Conservation (phyloP, 2,888 invertebrate species). For the Vesta saturnalis region DNA sequence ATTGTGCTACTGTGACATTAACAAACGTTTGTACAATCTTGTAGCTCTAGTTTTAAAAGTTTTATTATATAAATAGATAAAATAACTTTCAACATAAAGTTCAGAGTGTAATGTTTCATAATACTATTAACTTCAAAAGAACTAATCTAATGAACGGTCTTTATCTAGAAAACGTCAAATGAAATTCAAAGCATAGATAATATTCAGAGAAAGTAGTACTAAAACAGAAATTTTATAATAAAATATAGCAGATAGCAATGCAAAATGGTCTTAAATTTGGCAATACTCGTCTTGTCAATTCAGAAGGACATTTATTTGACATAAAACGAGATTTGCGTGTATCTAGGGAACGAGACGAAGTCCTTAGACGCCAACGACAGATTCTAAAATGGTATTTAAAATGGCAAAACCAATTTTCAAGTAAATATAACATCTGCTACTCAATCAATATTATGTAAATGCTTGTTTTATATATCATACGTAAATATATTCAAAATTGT, state of each 20-base stretch:
- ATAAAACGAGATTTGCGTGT: constrained; percentile 26
- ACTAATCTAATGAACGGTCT: not conserved
- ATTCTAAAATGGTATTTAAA: constrained; percentile 24
- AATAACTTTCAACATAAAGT: too few relatives aligned
- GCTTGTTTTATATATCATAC: not conserved
- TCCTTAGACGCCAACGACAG: constrained; percentile 18
- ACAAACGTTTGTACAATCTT: too few relatives aligned
- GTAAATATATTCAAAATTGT: not conserved
- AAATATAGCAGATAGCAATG: constrained; percentile 2
- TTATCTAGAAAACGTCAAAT: not conserved
- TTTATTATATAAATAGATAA: too few relatives aligned
- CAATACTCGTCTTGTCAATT: constrained; percentile 22
- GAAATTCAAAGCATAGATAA: too few relatives aligned
- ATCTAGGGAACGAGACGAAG: constrained; percentile 20
- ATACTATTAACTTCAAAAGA: not conserved
- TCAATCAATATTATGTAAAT: constrained; percentile 2
- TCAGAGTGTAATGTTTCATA: not conserved
- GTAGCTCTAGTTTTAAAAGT: too few relatives aligned
- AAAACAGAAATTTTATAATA: too few relatives aligned
- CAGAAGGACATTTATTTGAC: constrained; percentile 25
- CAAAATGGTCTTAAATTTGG: constrained; percentile 19
- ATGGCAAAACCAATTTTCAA: constrained; percentile 22
- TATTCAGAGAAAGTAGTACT: too few relatives aligned
- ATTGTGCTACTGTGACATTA: too few relatives aligned
- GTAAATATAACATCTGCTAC: constrained; percentile 12